A percentile compares a stretch with the other conserved stretches of the same genome.
phyloP scores from a whole-genome alignment of 2,888 invertebrate species.

The Volucella inanis region DNA sequence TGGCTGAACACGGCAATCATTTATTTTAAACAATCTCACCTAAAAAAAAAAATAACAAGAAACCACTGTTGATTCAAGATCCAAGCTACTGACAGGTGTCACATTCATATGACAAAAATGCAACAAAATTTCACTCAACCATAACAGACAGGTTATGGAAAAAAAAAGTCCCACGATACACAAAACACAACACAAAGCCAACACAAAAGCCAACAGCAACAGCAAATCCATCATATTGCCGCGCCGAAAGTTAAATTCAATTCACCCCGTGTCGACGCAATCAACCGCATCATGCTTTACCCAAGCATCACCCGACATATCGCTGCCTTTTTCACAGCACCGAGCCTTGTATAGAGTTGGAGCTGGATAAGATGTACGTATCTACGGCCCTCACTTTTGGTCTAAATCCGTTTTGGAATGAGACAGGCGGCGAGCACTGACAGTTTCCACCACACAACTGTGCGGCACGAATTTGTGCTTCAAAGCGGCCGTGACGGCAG shows the following conservation, averaged over 20 bases:
- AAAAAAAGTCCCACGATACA: slow-evolving; percentile 22
- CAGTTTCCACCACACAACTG: slow-evolving; percentile 42
- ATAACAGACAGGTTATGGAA: not conserved
- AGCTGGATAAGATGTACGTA: slow-evolving; percentile 9
- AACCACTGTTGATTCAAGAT: not conserved
- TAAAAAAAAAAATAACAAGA: no score
- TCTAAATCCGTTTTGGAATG: slow-evolving; percentile 59
- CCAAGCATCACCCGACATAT: slow-evolving; percentile 29
- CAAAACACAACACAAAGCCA: not conserved
- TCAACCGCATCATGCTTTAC: slow-evolving; percentile 46
- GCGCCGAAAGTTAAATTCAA: slow-evolving; percentile 57
- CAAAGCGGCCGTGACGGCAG: slow-evolving; percentile 5
- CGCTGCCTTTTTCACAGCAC: not conserved
- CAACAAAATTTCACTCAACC: slow-evolving; percentile 47
- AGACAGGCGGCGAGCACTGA: slow-evolving; percentile 52
- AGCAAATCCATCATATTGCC: slow-evolving; percentile 60
- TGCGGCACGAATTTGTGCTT: slow-evolving; percentile 56
- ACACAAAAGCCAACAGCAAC: not conserved
- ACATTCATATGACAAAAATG: slow-evolving; percentile 53
- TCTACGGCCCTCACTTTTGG: slow-evolving; percentile 45
- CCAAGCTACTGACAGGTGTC: slow-evolving; percentile 49
- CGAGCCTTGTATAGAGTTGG: not conserved
- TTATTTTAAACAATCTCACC: no score
- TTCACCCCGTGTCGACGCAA: slow-evolving; percentile 69
- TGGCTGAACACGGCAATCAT: no score